phyloP scores from a whole-genome alignment of 2,888 invertebrate species.

The Leptopilina drosophilae region DNA sequence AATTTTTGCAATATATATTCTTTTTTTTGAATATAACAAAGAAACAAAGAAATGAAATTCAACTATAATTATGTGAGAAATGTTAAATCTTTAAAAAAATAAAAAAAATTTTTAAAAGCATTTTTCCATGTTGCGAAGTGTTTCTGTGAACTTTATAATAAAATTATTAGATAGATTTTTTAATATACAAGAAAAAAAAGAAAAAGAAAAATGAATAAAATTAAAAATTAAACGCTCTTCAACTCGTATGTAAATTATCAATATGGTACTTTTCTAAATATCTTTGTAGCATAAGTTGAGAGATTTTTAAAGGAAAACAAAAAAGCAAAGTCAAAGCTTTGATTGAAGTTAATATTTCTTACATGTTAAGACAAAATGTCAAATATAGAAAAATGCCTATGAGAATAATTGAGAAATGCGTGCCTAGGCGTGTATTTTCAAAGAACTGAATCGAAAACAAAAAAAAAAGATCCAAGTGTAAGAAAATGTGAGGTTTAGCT shows the following conservation, averaged over 20 bases:
- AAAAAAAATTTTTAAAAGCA: neutral
- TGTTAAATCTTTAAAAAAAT: neutral
- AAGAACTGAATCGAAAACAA: neutral
- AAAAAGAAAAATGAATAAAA: no score
- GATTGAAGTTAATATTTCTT: neutral
- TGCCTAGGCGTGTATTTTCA: constrained; percentile 24
- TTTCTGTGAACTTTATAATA: constrained; percentile 6
- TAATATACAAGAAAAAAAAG: neutral
- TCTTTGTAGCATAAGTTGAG: neutral
- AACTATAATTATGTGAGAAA: neutral
- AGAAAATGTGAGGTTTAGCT: constrained; percentile 21
- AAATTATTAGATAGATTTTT: neutral
- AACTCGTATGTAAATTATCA: neutral
- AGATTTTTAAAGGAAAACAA: neutral
- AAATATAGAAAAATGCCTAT: constrained; percentile 20
- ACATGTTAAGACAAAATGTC: neutral
- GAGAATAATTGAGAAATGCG: constrained; percentile 6
- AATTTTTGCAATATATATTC: neutral
- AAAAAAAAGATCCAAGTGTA: constrained; percentile 35
- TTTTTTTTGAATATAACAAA: no score
- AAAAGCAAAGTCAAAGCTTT: no score
- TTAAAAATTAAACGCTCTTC: neutral
- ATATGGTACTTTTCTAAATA: neutral
- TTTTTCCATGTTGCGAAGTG: neutral
- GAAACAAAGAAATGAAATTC: no score